Evolutionary conservation across 2,888 invertebrate genomes (phyloP).

Genomic region (Teleogryllus oceanicus): DNA sequence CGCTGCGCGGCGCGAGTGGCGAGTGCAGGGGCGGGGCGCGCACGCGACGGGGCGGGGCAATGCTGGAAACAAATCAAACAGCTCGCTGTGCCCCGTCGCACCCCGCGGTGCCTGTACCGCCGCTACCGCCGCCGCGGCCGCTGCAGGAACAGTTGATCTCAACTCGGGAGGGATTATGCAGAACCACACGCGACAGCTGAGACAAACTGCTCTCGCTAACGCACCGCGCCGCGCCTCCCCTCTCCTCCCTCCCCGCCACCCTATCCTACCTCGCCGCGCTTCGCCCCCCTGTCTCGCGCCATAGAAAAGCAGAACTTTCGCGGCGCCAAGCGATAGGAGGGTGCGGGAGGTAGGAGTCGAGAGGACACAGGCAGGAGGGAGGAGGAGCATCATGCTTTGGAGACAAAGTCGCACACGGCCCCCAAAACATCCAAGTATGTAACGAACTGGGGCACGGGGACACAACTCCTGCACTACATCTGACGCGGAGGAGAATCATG

Average conservation of each 20-base stretch:
- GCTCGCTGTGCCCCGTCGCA: neutral
- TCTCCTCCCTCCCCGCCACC: neutral
- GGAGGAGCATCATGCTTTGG: no score
- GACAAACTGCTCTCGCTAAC: neutral
- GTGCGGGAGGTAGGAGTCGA: neutral
- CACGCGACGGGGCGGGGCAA: no score
- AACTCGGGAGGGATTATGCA: neutral
- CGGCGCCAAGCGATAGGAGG: neutral
- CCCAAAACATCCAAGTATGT: no score
- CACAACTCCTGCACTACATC: no score
- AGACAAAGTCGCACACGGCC: no score
- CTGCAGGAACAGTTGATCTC: neutral
- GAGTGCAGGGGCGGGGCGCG: no score
- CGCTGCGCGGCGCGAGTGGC: no score
- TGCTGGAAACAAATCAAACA: neutral
- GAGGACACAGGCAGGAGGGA: neutral
- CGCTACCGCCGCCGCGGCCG: neutral
- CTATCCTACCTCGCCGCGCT: neutral
- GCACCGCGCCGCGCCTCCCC: neutral
- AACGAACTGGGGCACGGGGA: no score
- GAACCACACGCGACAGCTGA: neutral
- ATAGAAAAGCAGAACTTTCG: neutral
- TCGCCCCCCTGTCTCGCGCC: neutral
- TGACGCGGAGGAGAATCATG: no score
- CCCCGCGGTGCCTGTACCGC: neutral